Evolutionary conservation across 1,140 invertebrate species (phyloP), one percentile per base, ranked within the genome.

Genomic region (Lucilia sericata): DNA sequence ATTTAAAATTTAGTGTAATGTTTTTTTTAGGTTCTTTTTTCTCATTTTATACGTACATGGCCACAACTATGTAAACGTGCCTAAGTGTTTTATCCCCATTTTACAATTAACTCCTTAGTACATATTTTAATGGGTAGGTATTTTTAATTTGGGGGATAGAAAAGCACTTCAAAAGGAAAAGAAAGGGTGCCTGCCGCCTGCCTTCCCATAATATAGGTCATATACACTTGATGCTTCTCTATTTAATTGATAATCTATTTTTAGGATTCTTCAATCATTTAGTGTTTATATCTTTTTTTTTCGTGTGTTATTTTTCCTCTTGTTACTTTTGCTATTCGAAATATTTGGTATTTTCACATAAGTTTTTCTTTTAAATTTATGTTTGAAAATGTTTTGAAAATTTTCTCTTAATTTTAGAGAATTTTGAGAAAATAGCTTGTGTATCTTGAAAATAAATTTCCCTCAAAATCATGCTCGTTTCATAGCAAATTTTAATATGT

Each of bases 121-220:
- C 13, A 17, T 55, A 12, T n/a, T 55, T 30, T 49, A 30, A 30
- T 30, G 25, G 42, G 42, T 42, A 8, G 42, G 42, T 42, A 42
- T 42, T 42, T 42, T 42, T 30, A 2, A 10, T 42, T 42, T 42
- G 5, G 5, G 7, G 42, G 42, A 10, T 42, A 55, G 14, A 12
- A 55, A 10, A 7, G 42, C 51, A 55, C 51, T 55, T 55, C 12
- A 55, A 55, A 55, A 55, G 17, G 51, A 55, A 55, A 55, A 55
- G 13, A 42, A 42, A 76, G 74, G 74, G 42, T 42, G 74, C 21
- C 25, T 30, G 25, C 25, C 25, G 25, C 25, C 25, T 30, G 25
- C 25, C 25, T 30, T 30, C 25, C n/a, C 30, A 76, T 36, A 76
- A 76, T 76, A 34, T 76, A 76, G 74, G 74, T 76, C 74, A 76